Evolutionary conservation across 2,797 vertebrate species (phyloP), one percentile per base, ranked within the genome.

Genomic region (Parauchenoglanis ngamensis): DNA sequence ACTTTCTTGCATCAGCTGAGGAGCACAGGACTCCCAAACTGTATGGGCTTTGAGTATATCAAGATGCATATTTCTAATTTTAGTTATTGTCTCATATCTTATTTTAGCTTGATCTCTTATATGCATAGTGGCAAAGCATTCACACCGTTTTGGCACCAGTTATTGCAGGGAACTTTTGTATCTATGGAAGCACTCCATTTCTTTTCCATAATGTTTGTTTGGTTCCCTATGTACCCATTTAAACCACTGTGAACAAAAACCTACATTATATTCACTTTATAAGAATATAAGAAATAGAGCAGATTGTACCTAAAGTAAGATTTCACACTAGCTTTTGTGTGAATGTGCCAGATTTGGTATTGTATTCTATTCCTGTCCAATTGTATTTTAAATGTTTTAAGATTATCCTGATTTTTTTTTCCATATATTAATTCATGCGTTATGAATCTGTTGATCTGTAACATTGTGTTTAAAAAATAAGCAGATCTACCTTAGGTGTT

Each of bases 201-300:
- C 21, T 54, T 76, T 7, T 72, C 76, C 65, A 44, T 59, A 61
- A 6, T 21, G 28, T 31, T 59, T 52, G 52, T 49, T 72, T 49
- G 31, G 56, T 76, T 87, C 63, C 86, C 67, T 15, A 67, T 73
- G 46, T 78, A 86, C 46, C 67, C 73, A 25, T 87, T 83, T 31
- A 82, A 57, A 84, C 89, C 89, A 90, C 90, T 90, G 87, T 90
- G 89, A 91, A 73, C 40, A 56, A 86, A 68, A 12, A 54, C 25
- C 19, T 73, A 35, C 28, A 81, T n/a, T n/a, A 65, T 78, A 25
- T 85, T 85, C 83, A 59, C 72, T 87, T 76, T 83, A 85, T 67
- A 3, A 54, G n/a, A n/a, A n/a, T n/a, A n/a, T n/a, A n/a, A n/a
- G n/a, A n/a, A n/a, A n/a, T n/a, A n/a, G n/a, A 61, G 81, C 31